A percentile compares a stretch with the other conserved stretches of the same genome.
These are phyloP conservation scores for Dryobotodes eremita DNA, from an alignment of 2,888 invertebrate genomes.

Conservation along the genomic window DNA sequence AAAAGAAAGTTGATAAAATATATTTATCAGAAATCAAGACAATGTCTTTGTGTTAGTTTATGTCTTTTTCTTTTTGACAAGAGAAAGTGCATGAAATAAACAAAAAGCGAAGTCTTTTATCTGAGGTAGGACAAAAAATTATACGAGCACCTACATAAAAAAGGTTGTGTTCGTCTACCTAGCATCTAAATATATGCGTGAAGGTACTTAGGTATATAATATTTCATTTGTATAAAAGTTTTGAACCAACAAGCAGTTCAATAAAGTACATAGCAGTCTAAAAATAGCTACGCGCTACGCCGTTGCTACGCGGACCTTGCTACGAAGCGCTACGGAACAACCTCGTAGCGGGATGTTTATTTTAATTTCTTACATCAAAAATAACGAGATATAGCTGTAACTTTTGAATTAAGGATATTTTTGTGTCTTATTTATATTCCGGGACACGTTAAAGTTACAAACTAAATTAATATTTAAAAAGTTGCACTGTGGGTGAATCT, in stretches of 20 bases:
- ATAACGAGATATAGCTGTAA: background rate
- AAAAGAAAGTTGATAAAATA: background rate
- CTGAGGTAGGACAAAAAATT: background rate
- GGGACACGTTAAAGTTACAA: background rate
- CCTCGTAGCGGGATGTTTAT: slow-evolving; percentile 27
- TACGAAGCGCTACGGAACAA: slow-evolving; percentile 58
- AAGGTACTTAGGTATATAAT: slow-evolving; percentile 1
- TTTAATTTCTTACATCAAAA: background rate
- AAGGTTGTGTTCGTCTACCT: background rate
- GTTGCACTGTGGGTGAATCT: background rate
- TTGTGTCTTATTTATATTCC: background rate
- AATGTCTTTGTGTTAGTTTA: background rate
- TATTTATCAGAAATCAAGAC: background rate
- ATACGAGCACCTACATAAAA: background rate
- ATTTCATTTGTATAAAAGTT: slow-evolving; percentile 34
- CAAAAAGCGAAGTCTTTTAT: background rate
- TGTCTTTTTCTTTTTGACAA: too few species aligned
- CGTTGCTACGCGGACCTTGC: slow-evolving; percentile 63
- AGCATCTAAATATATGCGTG: background rate
- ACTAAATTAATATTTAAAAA: background rate
- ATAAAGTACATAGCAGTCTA: slow-evolving; percentile 41
- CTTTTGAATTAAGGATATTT: background rate
- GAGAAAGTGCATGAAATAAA: background rate
- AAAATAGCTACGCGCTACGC: slow-evolving; percentile 48
- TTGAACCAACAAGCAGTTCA: slow-evolving; percentile 10